Evolutionary conservation across 1,140 invertebrate species (phyloP).

Genomic region (Lucilia cuprina): DNA sequence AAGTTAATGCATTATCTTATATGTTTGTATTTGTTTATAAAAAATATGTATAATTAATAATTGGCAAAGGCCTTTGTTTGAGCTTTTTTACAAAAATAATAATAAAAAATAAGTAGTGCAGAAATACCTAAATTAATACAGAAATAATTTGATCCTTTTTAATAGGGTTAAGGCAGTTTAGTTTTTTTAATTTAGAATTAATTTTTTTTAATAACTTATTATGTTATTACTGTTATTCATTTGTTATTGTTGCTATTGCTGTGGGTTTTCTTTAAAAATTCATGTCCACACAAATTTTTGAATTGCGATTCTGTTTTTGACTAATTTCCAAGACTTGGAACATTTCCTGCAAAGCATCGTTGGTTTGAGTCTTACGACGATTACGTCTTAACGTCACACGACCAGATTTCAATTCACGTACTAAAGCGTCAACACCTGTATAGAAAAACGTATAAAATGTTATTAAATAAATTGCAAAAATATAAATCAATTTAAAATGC

Average conservation of each 20-base stretch:
- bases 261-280: conserved; percentile 41
- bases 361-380: conserved; percentile 52
- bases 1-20: too few species aligned
- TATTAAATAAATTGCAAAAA: not conserved
- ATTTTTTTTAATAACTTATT: not conserved
- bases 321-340: conserved; percentile 61
- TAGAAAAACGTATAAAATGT: not conserved
- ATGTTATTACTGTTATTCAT: not conserved
- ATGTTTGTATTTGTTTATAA: too few species aligned
- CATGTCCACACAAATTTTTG: conserved; percentile 56
- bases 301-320: conserved; percentile 60
- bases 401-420: conserved; percentile 59
- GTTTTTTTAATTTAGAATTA: not conserved
- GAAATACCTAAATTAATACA: too few species aligned
- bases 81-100: not conserved
- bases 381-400: conserved; percentile 56
- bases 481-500: not conserved
- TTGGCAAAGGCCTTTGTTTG: not conserved
- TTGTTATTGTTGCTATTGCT: not conserved
- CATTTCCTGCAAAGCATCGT: conserved; percentile 60
- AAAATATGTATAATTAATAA: not conserved
- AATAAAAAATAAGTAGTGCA: too few species aligned
- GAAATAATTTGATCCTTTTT: not conserved
- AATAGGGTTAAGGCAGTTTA: not conserved
- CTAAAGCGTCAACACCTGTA: conserved; percentile 62